Evolutionary conservation across 1,140 invertebrate species (phyloP).

Genomic region (Habropoda laboriosa): DNA sequence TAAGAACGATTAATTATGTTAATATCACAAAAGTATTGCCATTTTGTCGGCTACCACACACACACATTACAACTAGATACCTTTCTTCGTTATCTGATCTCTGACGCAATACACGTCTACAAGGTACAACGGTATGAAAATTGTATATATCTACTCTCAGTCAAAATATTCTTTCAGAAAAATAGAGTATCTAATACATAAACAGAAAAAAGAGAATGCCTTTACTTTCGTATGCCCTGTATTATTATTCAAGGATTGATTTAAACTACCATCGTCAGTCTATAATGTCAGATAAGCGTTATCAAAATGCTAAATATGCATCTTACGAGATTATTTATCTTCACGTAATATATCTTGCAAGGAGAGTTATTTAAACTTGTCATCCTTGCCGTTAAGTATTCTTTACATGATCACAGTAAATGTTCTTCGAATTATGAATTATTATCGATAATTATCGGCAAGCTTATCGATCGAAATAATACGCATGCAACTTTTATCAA

Average conservation of each 20-base stretch:
- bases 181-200: constrained; percentile 53
- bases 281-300: constrained; percentile 49
- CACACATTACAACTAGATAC: constrained; percentile 8
- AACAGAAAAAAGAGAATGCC: constrained; percentile 10
- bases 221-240: not conserved
- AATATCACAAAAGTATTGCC: constrained; percentile 75
- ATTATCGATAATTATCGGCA: constrained; percentile 13
- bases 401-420: constrained; percentile 31
- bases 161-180: constrained; percentile 57
- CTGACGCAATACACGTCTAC: constrained; percentile 21
- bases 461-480: not conserved
- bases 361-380: constrained; percentile 21
- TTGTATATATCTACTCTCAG: constrained; percentile 40
- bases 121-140: constrained; percentile 55
- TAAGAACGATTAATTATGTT: constrained; percentile 62
- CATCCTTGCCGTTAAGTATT: constrained; percentile 16
- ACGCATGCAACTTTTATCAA: not conserved
- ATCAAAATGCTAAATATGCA: constrained; percentile 51
- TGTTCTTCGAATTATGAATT: not conserved
- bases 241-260: constrained; percentile 28
- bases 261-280: constrained; percentile 65
- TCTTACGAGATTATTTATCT: constrained; percentile 15
- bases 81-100: constrained; percentile 18
- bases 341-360: not conserved
- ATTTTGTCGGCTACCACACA: constrained; percentile 24